Percentiles rank a stretch among this genome's conserved stretches.
These are phyloP conservation scores for Hecatera dysodea DNA, from an alignment of 2,888 invertebrate species.

Conservation along the genomic window DNA sequence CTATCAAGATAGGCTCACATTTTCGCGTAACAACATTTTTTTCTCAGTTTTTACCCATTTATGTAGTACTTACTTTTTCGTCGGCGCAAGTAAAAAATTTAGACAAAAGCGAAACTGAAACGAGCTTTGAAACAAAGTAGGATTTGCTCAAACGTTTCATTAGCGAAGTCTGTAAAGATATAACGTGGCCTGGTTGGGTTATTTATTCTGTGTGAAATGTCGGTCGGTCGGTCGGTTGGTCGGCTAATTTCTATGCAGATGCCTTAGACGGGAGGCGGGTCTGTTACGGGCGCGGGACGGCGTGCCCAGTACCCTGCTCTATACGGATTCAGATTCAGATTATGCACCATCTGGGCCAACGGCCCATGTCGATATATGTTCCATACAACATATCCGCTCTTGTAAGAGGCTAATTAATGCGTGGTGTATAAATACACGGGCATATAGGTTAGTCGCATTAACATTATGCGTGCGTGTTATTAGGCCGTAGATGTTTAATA, in stretches of 20 bases:
- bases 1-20: conserved; percentile 43
- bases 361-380: conserved; percentile 55
- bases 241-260: conserved; percentile 89
- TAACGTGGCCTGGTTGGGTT: conserved; percentile 71
- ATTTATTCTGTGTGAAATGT: conserved; percentile 86
- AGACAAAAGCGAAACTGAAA: conserved; percentile 43
- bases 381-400: conserved; percentile 50
- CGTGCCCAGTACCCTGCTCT: conserved; percentile 51
- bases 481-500: conserved; percentile 53
- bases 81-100: conserved; percentile 44
- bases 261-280: conserved; percentile 66
- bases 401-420: conserved; percentile 64
- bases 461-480: conserved; percentile 48
- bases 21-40: conserved; percentile 47
- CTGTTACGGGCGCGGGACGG: conserved; percentile 60
- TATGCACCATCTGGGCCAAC: conserved; percentile 65
- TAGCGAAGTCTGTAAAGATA: conserved; percentile 54
- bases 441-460: conserved; percentile 39
- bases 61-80: conserved; percentile 28
- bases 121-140: conserved; percentile 45
- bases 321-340: conserved; percentile 70
- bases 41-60: conserved; percentile 40
- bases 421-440: conserved; percentile 43
- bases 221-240: conserved; percentile 78
- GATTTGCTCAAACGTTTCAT: conserved; percentile 56